Conservation (phyloP, 2,113 vertebrate species). For the Pachyramphus minor region DNA sequence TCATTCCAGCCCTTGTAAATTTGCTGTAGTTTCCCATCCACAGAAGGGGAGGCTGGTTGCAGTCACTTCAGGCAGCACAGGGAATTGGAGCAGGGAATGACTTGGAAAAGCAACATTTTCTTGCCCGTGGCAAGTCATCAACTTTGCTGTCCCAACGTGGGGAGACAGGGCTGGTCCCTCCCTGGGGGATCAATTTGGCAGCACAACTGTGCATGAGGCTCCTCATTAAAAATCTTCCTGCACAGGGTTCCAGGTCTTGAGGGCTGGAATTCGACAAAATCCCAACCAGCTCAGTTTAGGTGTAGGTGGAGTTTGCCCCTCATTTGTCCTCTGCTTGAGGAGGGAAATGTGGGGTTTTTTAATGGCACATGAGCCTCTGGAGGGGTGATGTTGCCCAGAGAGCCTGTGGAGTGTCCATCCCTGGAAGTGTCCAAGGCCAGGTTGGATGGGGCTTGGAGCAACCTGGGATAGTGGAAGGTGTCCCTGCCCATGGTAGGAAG, state of each 20-base stretch:
- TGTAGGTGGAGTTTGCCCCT: background rate
- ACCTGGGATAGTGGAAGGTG: background rate
- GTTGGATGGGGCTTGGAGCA: background rate
- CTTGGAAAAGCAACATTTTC: background rate
- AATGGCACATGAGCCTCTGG: background rate
- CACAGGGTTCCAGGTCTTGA: accelerated
- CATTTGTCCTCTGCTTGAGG: background rate
- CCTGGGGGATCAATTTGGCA: background rate
- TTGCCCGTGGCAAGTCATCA: accelerated
- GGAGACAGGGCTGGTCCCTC: background rate
- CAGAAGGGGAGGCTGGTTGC: accelerated
- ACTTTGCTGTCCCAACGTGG: background rate
- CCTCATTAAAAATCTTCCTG: background rate
- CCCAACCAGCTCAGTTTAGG: background rate
- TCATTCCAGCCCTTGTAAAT: background rate
- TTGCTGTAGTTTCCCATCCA: background rate
- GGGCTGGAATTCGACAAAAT: background rate
- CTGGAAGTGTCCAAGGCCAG: background rate
- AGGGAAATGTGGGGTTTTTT: background rate
- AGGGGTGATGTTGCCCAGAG: background rate
- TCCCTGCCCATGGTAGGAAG: background rate
- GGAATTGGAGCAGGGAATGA: background rate
- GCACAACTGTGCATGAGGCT: accelerated
- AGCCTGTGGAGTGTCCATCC: background rate
- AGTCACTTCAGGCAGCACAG: background rate